Evolutionary conservation across 1,140 invertebrate genomes (phyloP).

Genomic region (Drosophila bocki): DNA sequence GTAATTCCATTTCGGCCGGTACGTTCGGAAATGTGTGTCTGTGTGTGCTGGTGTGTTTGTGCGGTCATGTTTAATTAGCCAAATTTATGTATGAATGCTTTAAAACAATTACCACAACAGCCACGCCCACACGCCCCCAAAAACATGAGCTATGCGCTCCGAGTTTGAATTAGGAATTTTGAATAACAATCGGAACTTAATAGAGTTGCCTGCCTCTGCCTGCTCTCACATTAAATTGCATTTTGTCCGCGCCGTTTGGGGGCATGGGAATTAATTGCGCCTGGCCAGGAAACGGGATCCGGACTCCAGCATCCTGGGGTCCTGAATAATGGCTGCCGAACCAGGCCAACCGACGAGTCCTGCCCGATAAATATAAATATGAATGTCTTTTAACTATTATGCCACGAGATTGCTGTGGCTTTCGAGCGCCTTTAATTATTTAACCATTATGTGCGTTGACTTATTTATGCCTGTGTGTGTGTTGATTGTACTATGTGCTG

Average conservation of each 20-base stretch:
- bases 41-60: conserved; percentile 14
- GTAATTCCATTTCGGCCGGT: conserved; percentile 44
- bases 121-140: conserved; percentile 20
- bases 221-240: conserved; percentile 42
- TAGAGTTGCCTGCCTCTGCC: conserved; percentile 29
- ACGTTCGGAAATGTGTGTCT: no score
- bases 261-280: conserved; percentile 10
- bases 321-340: conserved; percentile 33
- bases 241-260: conserved; percentile 13
- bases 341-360: conserved; percentile 46
- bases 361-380: conserved; percentile 64
- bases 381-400: conserved; percentile 61
- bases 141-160: conserved; percentile 17
- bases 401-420: conserved; percentile 54
- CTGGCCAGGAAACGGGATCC: conserved; percentile 3
- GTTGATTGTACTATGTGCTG: conserved; percentile 5
- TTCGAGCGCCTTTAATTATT: conserved; percentile 59
- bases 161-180: conserved; percentile 35
- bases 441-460: conserved; percentile 52
- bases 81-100: conserved; percentile 74
- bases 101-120: conserved; percentile 70
- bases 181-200: conserved; percentile 49
- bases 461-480: conserved; percentile 30
- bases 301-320: conserved; percentile 7
- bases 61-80: conserved; percentile 75